Conservation (phyloP, 2,888 invertebrate genomes). For the Bhutanitis thaidina region DNA sequence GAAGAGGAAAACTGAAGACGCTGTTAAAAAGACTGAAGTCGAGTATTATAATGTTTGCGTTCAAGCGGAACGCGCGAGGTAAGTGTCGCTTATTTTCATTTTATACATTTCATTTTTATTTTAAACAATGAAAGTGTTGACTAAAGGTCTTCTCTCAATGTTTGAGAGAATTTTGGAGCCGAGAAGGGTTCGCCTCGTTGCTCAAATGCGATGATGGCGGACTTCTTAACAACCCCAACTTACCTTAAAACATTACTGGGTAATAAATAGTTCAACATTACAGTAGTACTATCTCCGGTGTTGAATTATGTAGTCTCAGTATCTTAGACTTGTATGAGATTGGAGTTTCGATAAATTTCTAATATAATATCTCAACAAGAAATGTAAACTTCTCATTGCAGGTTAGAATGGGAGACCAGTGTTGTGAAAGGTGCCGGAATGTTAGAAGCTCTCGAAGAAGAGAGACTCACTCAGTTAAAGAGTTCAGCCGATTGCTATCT, state of each 20-base stretch:
- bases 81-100: constrained; percentile 25
- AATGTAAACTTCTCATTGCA: constrained; percentile 10
- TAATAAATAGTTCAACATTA: too few relatives aligned
- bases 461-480: constrained; percentile 90
- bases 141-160: too few relatives aligned
- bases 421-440: constrained; percentile 92
- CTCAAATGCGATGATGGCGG: too few relatives aligned
- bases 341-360: too few relatives aligned
- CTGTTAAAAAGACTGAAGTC: constrained; percentile 93
- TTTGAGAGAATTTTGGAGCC: too few relatives aligned
- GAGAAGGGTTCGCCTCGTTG: too few relatives aligned
- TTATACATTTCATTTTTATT: not conserved
- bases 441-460: constrained; percentile 94
- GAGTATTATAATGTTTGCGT: constrained; percentile 96
- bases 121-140: too few relatives aligned
- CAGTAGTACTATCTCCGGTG: too few relatives aligned
- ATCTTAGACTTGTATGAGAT: too few relatives aligned
- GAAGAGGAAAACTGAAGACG: constrained; percentile 93
- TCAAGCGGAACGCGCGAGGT: constrained; percentile 93
- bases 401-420: constrained; percentile 95
- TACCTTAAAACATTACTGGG: too few relatives aligned
- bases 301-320: too few relatives aligned
- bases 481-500: constrained; percentile 83
- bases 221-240: too few relatives aligned
- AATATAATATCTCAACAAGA: not conserved